Percentiles rank a stretch among this genome's conserved stretches.
phyloP scores from a whole-genome alignment of 2,888 invertebrate genomes.

The Phania funesta region DNA sequence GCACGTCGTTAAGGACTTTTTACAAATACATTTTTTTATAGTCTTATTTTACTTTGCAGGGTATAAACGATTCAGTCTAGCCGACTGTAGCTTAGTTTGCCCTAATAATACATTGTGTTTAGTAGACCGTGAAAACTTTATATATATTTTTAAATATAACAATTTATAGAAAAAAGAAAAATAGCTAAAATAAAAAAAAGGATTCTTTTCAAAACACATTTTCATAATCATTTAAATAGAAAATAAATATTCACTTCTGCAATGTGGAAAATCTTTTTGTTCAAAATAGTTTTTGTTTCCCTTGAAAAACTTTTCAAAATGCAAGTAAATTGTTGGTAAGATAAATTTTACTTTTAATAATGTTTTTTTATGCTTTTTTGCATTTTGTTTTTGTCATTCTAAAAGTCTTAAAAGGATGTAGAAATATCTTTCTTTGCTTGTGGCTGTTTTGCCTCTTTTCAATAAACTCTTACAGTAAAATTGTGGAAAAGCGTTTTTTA shows the following conservation, averaged over 20 bases:
- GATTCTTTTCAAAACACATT: neutral
- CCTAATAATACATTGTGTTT: neutral
- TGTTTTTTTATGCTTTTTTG: neutral
- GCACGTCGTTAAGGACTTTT: too few relatives aligned
- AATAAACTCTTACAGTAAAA: neutral
- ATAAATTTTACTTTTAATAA: neutral
- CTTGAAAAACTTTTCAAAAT: neutral
- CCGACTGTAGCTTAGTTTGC: neutral
- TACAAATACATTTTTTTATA: too few relatives aligned
- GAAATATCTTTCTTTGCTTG: conserved; percentile 25
- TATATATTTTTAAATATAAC: neutral
- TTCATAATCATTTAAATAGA: neutral
- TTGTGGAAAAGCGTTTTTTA: neutral
- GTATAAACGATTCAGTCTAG: neutral
- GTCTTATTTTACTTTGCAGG: neutral
- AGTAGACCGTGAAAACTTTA: conserved; percentile 15
- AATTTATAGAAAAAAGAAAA: neutral
- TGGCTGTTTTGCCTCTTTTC: neutral
- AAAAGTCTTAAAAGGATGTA: conserved; percentile 4
- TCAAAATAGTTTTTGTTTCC: neutral
- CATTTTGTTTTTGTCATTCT: neutral
- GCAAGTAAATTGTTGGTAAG: neutral
- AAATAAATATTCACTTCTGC: conserved; percentile 7
- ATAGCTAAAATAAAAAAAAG: neutral
- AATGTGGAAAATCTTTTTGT: conserved; percentile 13